Evolutionary conservation across 2,797 vertebrate species (phyloP).

Genomic region (Poeciliopsis gracilis): DNA sequence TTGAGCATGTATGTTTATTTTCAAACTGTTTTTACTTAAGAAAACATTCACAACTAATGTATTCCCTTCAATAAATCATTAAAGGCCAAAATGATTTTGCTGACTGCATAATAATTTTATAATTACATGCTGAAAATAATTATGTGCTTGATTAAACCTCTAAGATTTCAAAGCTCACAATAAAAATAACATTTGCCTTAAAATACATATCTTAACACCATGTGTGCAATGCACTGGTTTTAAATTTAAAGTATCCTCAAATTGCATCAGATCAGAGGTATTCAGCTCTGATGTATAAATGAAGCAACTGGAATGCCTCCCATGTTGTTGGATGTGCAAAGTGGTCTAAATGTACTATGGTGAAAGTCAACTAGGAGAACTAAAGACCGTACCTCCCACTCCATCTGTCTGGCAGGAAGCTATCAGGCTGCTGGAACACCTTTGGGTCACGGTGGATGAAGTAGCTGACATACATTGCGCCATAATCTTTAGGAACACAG

Average conservation of each 20-base stretch:
- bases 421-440: constrained; percentile 72
- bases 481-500: constrained; percentile 59
- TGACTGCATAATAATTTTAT: not conserved
- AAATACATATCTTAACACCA: not conserved
- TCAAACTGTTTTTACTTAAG: not conserved
- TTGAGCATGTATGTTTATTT: not conserved
- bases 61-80: not conserved
- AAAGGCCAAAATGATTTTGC: not conserved
- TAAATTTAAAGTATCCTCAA: not conserved
- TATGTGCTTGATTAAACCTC: not conserved
- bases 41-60: not conserved
- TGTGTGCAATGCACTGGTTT: not conserved
- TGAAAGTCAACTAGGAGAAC: not conserved
- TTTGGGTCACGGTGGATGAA: constrained; percentile 69
- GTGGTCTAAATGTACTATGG: not conserved
- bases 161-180: not conserved
- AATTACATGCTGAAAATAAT: not conserved
- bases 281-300: not conserved
- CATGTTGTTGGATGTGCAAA: not conserved
- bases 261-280: not conserved
- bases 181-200: not conserved
- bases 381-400: constrained; percentile 58
- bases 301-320: not conserved
- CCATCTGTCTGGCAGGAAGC: constrained; percentile 74
- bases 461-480: constrained; percentile 66